Percentiles rank a stretch among this genome's conserved stretches.
These are phyloP conservation scores for Tetragnatha montana DNA, from an alignment of 2,888 invertebrate species.

Conservation along the genomic window DNA sequence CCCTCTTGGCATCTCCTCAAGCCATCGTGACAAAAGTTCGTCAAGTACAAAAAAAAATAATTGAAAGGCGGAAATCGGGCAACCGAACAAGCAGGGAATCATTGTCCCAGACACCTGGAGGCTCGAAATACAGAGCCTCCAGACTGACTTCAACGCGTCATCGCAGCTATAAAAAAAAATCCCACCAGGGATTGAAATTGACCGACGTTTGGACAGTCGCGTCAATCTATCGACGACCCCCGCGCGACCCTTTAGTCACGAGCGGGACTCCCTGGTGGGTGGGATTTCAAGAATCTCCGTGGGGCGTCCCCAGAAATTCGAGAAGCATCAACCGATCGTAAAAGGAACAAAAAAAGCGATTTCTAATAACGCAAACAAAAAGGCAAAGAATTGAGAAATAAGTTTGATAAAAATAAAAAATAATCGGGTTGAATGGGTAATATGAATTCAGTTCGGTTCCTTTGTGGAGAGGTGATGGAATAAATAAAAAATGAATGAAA, in stretches of 20 bases:
- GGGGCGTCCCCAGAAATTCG: slow-evolving; percentile 44
- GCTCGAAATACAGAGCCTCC: slow-evolving; percentile 24
- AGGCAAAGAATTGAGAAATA: slow-evolving; percentile 6
- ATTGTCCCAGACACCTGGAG: slow-evolving; percentile 42
- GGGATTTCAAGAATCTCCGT: slow-evolving; percentile 62
- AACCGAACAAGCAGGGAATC: slow-evolving; percentile 42
- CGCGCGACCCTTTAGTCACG: slow-evolving; percentile 64
- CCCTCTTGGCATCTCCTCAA: slow-evolving; percentile 31
- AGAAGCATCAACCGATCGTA: slow-evolving; percentile 27
- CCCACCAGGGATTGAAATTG: neutral
- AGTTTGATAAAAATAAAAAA: slow-evolving; percentile 17
- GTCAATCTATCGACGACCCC: slow-evolving; percentile 44
- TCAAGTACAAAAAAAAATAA: slow-evolving; percentile 1
- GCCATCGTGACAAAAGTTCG: too few relatives aligned
- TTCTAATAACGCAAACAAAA: slow-evolving; percentile 69
- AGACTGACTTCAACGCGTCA: neutral
- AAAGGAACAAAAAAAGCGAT: slow-evolving; percentile 32
- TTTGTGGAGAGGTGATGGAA: slow-evolving; percentile 31
- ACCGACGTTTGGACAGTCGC: slow-evolving; percentile 68
- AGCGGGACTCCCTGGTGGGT: slow-evolving; percentile 52
- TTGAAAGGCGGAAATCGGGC: slow-evolving; percentile 5
- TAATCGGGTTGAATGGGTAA: slow-evolving; percentile 2
- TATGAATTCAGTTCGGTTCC: slow-evolving; percentile 29
- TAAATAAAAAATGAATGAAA: slow-evolving; percentile 1
- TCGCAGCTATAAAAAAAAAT: slow-evolving; percentile 7